phyloP scores from a whole-genome alignment of 2,888 invertebrate species.

The Sericinus montela region DNA sequence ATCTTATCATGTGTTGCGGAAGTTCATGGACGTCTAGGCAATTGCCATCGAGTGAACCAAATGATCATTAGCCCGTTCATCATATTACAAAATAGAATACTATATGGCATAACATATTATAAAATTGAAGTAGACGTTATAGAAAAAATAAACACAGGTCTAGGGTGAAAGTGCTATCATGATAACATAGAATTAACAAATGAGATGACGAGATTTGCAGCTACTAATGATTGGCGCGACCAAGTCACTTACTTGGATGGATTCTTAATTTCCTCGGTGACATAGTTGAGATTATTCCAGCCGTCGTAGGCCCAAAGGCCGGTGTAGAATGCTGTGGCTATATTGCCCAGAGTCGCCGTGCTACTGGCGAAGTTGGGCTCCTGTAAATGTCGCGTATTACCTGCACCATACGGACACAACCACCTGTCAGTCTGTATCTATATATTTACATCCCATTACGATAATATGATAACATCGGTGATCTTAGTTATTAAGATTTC shows the following conservation, averaged over 20 bases:
- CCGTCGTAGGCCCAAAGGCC: constrained; percentile 98
- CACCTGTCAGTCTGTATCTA: constrained; percentile 64
- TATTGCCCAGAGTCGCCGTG: constrained; percentile 87
- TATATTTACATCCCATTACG: constrained; percentile 55
- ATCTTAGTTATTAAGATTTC: constrained; percentile 6
- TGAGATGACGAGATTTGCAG: not conserved
- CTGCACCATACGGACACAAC: constrained; percentile 80
- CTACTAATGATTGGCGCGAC: not conserved
- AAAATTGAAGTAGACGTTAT: no score
- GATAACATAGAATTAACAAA: not conserved
- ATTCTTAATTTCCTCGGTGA: constrained; percentile 99
- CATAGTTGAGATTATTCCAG: constrained; percentile 99
- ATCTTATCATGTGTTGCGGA: no score
- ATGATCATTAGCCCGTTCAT: no score
- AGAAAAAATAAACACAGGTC: no score
- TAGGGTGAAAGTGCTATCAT: not conserved
- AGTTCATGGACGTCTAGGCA: no score
- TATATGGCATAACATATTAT: no score
- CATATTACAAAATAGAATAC: no score
- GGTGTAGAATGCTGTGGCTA: constrained; percentile 96
- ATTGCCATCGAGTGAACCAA: no score
- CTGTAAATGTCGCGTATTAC: constrained; percentile 93
- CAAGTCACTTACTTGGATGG: constrained; percentile 86
- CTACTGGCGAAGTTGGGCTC: constrained; percentile 86
- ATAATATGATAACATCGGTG: constrained; percentile 25